Base-by-base conservation (phyloP, 1,140 invertebrate genomes). In the Drosophila obscura region DNA sequence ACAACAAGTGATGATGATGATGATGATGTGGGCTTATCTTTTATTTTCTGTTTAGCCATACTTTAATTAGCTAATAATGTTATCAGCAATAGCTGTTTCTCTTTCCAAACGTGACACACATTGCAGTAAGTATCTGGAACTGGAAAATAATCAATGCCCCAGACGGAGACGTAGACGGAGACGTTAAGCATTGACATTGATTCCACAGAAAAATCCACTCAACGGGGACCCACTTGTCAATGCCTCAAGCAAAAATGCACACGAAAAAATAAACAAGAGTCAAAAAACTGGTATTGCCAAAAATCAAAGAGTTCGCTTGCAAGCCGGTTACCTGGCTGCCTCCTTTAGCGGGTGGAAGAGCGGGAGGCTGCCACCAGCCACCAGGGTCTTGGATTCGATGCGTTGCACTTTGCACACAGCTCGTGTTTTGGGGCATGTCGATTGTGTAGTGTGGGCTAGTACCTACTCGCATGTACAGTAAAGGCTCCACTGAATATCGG, bases 171-270 rank as follows among this genome's bases (percentile, higher is more conserved):
- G 8, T 4, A 2, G 31, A 51, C n/a, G 28, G 24, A 24, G 13
- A 22, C 53, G 39, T 28, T 53, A 57, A 71, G 44, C 69, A 82
- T 73, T 85, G 82, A 87, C 82, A 85, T 88, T 87, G 82, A 84
- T 84, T 77, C 77, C 58, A 59, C 61, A 56, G 71, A 76, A 76
- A 68, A 66, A 65, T 67, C 67, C 57, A 56, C 44, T 58, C 76
- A 53, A 39, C 59, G 67, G 61, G 62, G 76, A 73, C 28, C 55
- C 77, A 74, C 63, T 74, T 73, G 75, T 46, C 64, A 52, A 52
- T 73, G 76, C 62, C 68, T 60, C 53, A 22, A 22, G 35, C 35
- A 39, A 13, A 39, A 35, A 35, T 35, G 31, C 48, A 41, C 24
- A 60, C 19, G 2, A 1, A 19, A 22, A 28, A 43, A 5, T 8